Percentiles rank a stretch among this genome's conserved stretches.
phyloP scores from a whole-genome alignment of 1,140 invertebrate species.

The Plutomurus gul region DNA sequence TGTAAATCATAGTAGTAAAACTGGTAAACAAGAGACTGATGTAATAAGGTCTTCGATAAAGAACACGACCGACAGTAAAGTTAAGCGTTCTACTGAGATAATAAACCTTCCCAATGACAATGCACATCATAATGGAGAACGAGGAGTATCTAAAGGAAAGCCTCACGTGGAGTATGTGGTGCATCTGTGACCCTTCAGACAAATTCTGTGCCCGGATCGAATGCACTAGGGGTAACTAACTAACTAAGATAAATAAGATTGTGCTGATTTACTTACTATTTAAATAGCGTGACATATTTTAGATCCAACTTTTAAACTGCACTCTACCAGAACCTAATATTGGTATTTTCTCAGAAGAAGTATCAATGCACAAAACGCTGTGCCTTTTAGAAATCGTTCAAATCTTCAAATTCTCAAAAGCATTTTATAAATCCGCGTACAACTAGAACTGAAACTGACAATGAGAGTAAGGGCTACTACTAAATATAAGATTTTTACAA shows the following conservation, averaged over 20 bases:
- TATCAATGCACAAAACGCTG: not conserved
- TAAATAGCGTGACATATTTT: not conserved
- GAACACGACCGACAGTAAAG: not conserved
- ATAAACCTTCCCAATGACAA: conserved; percentile 16
- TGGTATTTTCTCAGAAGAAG: not conserved
- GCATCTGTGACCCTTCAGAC: conserved; percentile 6
- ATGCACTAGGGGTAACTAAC: not conserved
- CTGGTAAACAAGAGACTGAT: conserved; percentile 40
- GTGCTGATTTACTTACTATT: conserved; percentile 7
- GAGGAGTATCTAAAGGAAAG: not conserved
- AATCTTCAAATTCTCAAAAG: not conserved
- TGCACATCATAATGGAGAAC: not conserved
- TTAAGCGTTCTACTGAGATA: not conserved
- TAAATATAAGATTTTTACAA: not conserved
- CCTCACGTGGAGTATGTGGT: conserved; percentile 33
- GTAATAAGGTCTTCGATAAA: not conserved
- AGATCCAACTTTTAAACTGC: not conserved
- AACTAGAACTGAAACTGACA: not conserved
- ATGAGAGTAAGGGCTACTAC: not conserved
- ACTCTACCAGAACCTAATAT: not conserved
- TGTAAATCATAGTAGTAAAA: conserved; percentile 31
- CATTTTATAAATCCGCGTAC: not conserved
- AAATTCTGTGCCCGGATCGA: not conserved
- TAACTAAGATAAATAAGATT: conserved; percentile 4
- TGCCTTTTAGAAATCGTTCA: not conserved